Evolutionary conservation across 2,113 vertebrate genomes (phyloP), one percentile per base, ranked within the genome.

Genomic region (Corythornis madagascariensis): DNA sequence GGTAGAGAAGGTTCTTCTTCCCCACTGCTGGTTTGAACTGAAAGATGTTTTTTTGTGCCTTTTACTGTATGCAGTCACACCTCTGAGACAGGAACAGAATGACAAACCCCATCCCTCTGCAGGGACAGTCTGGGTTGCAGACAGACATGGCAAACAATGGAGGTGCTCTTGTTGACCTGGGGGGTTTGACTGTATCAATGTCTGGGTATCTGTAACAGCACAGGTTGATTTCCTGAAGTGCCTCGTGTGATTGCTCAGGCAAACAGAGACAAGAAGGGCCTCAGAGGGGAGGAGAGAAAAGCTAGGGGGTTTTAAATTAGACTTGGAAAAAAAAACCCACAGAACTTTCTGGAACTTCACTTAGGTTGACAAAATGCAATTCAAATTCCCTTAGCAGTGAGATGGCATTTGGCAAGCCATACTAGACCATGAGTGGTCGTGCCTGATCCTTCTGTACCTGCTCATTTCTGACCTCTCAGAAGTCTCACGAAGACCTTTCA

Each of bases 1-100:
- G 99, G 98, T 99, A 99, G 98, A 99, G 98, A 98, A 98, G 98
- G 98, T 97, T 97, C 83, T 98, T 97, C 92, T 97, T 97, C 74
- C 96, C 97, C 95, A 64, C 98, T 98, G 91, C 92, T 93, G 95
- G 83, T 97, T 97, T 98, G 96, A 94, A 95, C 95, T 98, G 97
- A 98, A 98, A 98, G 97, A 97, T 98, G 96, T 94, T 97, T 95
- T 94, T 96, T 97, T 59, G 64, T 97, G 96, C 96, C 66, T 96
- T 92, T 95, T 91, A 70, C 76, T 97, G 96, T 89, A 96, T 97
- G 94, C 97, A 97, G 96, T 97, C 97, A 96, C 90, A 96, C 91
- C 89, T 96, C 96, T 97, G 74, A 94, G 89, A 85, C 74, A 94
- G 90, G 55, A 75, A 72, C 40, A 64, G 60, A 92, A 94, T 79